phyloP scores from a whole-genome alignment of 2,797 vertebrate genomes.

The Cossypha polioptera region DNA sequence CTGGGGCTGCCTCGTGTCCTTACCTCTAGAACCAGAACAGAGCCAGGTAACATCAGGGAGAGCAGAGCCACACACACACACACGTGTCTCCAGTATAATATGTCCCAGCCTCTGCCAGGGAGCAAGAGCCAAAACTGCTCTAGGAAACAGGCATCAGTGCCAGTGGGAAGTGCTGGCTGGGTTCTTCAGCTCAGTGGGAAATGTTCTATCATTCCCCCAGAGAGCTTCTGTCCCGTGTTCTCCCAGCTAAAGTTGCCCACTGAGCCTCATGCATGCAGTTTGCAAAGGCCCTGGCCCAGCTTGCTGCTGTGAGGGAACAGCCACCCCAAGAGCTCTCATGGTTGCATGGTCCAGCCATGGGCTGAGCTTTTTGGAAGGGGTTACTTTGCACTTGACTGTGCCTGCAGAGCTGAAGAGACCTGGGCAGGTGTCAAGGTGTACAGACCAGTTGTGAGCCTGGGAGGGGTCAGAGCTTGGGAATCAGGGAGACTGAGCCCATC shows the following conservation, averaged over 20 bases:
- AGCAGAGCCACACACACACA: neutral
- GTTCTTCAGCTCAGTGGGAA: neutral
- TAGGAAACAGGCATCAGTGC: neutral
- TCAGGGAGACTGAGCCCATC: neutral
- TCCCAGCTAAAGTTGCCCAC: neutral
- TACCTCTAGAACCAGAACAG: neutral
- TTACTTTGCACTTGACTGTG: neutral
- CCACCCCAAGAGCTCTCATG: neutral
- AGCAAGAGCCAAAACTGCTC: neutral
- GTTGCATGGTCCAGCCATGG: neutral
- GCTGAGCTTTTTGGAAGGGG: neutral
- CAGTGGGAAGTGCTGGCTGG: neutral
- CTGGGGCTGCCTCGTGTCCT: neutral
- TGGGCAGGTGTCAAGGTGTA: accelerated
- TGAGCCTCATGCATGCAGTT: neutral
- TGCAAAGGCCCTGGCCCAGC: neutral
- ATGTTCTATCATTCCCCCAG: neutral
- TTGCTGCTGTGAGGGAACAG: neutral
- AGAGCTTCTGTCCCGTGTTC: neutral
- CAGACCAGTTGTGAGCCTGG: neutral
- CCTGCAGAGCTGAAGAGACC: neutral
- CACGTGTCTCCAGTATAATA: accelerated
- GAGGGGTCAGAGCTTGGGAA: neutral
- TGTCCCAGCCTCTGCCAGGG: neutral
- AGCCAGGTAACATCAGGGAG: neutral